These are phyloP conservation scores for Halyomorpha halys DNA, from an alignment of 1,140 invertebrate species.

Conservation along the genomic window DNA sequence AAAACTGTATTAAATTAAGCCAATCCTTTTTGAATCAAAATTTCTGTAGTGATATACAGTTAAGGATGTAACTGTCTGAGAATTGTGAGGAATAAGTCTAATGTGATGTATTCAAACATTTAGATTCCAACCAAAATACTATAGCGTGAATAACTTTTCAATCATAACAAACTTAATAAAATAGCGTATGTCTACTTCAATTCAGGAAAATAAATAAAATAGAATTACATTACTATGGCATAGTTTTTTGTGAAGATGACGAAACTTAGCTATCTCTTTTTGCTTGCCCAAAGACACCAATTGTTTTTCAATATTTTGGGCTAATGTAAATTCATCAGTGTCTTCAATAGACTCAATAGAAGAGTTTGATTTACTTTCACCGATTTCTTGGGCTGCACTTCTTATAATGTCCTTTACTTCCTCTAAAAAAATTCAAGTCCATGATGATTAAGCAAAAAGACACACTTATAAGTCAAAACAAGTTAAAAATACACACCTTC, in stretches of 20 bases:
- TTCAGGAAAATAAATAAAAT: not conserved
- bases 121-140: no score
- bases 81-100: no score
- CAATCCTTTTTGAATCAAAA: no score
- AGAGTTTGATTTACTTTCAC: not conserved
- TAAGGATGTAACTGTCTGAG: no score
- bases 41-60: no score
- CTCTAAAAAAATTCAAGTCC: not conserved
- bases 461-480: no score
- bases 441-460: no score
- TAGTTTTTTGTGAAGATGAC: conserved; percentile 12
- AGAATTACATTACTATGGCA: conserved; percentile 7
- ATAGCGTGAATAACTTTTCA: no score
- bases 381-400: not conserved
- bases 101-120: no score
- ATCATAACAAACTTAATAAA: no score
- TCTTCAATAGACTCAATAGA: not conserved
- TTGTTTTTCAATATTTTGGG: conserved; percentile 17
- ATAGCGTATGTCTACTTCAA: no score
- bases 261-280: conserved; percentile 3
- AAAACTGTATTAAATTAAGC: no score
- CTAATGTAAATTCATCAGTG: conserved; percentile 15
- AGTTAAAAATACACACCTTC: conserved; percentile 1
- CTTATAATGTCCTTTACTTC: not conserved
- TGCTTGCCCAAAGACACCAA: not conserved